phyloP scores from a whole-genome alignment of 1,140 invertebrate genomes.

The Apocrypta bakeri region DNA sequence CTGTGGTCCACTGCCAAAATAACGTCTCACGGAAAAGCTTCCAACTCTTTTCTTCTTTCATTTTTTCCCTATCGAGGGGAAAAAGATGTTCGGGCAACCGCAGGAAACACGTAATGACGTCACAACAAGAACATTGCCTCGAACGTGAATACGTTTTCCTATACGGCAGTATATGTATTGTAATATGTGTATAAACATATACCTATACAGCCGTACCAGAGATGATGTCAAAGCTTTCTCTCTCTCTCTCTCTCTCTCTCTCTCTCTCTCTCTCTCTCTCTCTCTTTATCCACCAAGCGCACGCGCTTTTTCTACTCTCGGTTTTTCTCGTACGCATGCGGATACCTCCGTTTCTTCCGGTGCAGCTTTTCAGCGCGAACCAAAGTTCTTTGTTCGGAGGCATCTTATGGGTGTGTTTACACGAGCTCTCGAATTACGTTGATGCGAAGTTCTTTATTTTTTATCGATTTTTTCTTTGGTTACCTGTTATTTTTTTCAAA shows the following conservation, averaged over 20 bases:
- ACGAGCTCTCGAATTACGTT: too few species aligned
- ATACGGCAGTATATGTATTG: too few species aligned
- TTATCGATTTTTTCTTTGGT: too few species aligned
- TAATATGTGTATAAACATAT: background rate
- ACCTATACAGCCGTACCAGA: background rate
- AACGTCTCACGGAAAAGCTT: background rate
- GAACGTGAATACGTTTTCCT: background rate
- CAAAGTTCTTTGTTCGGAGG: too few species aligned
- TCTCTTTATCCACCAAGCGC: background rate
- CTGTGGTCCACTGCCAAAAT: conserved; percentile 11
- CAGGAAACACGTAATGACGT: conserved; percentile 27
- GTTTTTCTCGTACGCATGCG: background rate
- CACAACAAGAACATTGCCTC: conserved; percentile 33
- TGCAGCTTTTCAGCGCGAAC: too few species aligned
- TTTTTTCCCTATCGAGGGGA: background rate
- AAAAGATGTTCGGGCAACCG: background rate
- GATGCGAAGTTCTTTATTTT: too few species aligned
- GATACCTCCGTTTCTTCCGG: too few species aligned
- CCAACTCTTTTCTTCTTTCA: background rate
- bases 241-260: background rate
- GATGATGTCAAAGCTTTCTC: conserved; percentile 12
- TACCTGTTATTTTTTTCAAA: too few species aligned
- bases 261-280: too few species aligned
- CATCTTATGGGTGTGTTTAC: too few species aligned
- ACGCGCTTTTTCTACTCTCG: conserved; percentile 18